Evolutionary conservation across 2,113 vertebrate species (phyloP).

Genomic region (Lasiurus borealis): DNA sequence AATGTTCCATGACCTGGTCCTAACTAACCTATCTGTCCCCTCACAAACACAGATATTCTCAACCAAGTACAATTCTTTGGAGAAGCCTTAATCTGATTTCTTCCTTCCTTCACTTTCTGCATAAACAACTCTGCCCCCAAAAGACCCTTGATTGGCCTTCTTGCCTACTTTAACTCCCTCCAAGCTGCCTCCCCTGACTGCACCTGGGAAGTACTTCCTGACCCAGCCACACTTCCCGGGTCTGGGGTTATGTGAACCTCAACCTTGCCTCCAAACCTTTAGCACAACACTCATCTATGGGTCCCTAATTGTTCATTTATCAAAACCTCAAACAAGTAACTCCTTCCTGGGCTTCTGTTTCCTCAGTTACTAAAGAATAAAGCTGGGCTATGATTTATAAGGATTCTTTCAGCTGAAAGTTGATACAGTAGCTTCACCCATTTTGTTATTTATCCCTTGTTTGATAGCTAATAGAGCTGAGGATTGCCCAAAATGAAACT

Average conservation of each 20-base stretch:
- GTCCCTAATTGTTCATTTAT: not conserved
- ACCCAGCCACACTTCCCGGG: not conserved
- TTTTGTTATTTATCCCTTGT: constrained; percentile 9
- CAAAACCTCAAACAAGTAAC: not conserved
- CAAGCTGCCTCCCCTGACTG: not conserved
- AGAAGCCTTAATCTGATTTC: not conserved
- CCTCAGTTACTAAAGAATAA: not conserved
- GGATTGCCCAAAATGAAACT: constrained; percentile 8
- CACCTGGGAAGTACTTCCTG: constrained; percentile 1
- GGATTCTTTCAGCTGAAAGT: not conserved
- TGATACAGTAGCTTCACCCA: not conserved
- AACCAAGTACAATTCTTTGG: not conserved
- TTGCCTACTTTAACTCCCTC: not conserved
- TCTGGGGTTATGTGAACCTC: not conserved
- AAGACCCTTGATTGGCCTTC: not conserved
- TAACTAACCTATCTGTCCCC: not conserved
- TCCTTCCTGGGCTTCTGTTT: constrained; percentile 1
- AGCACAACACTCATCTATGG: not conserved
- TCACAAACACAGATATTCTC: not conserved
- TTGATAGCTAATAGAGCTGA: constrained; percentile 43
- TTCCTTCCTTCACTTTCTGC: not conserved
- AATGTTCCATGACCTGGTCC: not conserved
- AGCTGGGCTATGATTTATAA: not conserved
- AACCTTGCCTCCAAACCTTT: not conserved
- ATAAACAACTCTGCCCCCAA: not conserved